These are phyloP conservation scores for Agriopis aurantiaria DNA, from an alignment of 2,888 invertebrate genomes.

Conservation along the genomic window DNA sequence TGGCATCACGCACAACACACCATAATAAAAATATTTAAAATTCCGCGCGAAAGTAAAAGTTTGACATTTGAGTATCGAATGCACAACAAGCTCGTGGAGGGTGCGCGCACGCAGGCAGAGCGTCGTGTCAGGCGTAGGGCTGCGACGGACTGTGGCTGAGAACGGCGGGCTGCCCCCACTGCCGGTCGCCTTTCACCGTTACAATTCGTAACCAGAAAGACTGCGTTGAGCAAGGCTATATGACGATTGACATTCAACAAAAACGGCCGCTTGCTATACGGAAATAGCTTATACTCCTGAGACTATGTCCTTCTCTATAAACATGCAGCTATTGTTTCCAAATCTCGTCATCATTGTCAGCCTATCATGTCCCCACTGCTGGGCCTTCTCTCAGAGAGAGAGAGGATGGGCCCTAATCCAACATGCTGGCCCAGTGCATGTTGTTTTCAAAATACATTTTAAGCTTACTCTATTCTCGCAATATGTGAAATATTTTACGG, in stretches of 20 bases:
- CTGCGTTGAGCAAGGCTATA: slow-evolving; percentile 81
- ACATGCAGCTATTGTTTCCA: slow-evolving; percentile 39
- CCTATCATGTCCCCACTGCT: background rate
- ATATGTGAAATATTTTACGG: too few relatives aligned
- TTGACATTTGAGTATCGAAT: slow-evolving; percentile 55
- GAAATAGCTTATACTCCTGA: slow-evolving; percentile 62
- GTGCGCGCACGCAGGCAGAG: slow-evolving; percentile 37
- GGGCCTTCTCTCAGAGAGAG: too few relatives aligned
- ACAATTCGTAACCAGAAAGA: slow-evolving; percentile 79
- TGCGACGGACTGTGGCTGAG: slow-evolving; percentile 62
- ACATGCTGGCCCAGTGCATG: too few relatives aligned
- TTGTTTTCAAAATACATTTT: too few relatives aligned
- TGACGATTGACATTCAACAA: slow-evolving; percentile 84
- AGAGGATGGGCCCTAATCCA: too few relatives aligned
- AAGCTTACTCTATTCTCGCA: too few relatives aligned
- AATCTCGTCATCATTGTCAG: background rate
- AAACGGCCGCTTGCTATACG: slow-evolving; percentile 72
- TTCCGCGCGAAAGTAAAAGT: slow-evolving; percentile 73
- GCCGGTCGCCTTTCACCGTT: slow-evolving; percentile 73
- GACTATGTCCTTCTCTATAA: slow-evolving; percentile 42
- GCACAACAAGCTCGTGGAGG: slow-evolving; percentile 39
- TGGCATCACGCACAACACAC: slow-evolving; percentile 58
- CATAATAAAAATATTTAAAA: slow-evolving; percentile 48
- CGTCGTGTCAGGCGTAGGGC: slow-evolving; percentile 47
- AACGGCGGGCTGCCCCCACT: slow-evolving; percentile 60